A percentile compares a stretch with the other conserved stretches of the same genome.
phyloP scores from a whole-genome alignment of 2,113 vertebrate genomes.

The Nyctibius bracteatus region DNA sequence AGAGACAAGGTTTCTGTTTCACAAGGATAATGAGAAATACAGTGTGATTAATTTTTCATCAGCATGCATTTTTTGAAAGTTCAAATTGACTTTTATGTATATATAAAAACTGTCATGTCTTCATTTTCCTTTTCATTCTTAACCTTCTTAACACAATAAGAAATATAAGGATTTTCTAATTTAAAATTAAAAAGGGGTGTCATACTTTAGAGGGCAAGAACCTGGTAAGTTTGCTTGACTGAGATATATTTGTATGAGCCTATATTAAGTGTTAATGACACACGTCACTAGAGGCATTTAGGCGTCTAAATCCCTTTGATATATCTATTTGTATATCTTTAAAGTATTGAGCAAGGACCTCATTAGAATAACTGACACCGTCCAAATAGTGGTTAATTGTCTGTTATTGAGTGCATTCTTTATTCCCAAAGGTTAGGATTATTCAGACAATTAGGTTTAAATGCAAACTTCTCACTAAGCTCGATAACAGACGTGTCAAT shows the following conservation, averaged over 20 bases:
- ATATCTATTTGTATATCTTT: neutral
- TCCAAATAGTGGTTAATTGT: neutral
- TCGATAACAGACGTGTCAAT: neutral
- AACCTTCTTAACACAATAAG: neutral
- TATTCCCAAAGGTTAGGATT: neutral
- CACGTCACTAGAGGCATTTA: neutral
- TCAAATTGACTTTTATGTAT: neutral
- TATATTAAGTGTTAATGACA: neutral
- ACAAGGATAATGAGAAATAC: neutral
- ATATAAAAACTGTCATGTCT: neutral
- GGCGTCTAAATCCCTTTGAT: neutral
- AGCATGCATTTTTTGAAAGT: neutral
- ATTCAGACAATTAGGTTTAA: neutral
- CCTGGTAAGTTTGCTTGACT: neutral
- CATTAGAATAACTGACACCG: neutral
- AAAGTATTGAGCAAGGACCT: neutral
- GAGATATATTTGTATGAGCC: neutral
- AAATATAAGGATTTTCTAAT: neutral
- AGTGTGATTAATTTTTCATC: neutral
- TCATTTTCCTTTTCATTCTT: slow-evolving; percentile 5
- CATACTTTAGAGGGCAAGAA: neutral
- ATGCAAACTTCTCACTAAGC: neutral
- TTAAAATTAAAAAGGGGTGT: neutral
- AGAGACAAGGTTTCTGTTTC: neutral
- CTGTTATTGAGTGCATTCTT: neutral